phyloP scores from a whole-genome alignment of 2,113 vertebrate genomes.

The Campylorhamphus procurvoides region DNA sequence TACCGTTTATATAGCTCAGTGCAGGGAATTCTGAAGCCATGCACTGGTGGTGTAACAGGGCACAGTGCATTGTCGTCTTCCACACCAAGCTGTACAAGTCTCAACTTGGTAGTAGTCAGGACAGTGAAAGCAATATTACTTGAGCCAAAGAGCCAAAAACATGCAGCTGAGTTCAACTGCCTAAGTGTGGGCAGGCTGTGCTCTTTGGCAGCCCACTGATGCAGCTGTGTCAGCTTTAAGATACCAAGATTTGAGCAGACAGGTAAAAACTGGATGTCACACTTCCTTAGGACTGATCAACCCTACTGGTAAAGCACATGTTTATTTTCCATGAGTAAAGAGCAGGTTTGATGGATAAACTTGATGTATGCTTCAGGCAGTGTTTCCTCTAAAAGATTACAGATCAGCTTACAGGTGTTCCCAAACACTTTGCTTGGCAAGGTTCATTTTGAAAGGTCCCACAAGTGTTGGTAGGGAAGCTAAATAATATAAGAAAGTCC shows the following conservation, averaged over 20 bases:
- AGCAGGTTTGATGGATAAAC: not conserved
- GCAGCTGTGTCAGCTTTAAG: not conserved
- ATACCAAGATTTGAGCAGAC: not conserved
- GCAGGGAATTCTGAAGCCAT: not conserved
- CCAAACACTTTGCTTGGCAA: not conserved
- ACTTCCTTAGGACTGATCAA: not conserved
- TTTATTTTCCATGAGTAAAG: not conserved
- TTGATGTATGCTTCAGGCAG: not conserved
- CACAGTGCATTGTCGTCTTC: not conserved
- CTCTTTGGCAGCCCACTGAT: not conserved
- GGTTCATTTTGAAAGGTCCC: not conserved
- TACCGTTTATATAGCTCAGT: accelerated
- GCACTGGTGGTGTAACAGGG: not conserved
- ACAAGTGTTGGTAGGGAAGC: not conserved
- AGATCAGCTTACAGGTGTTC: not conserved
- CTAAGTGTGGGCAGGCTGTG: not conserved
- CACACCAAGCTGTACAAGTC: not conserved
- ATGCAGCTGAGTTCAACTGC: not conserved
- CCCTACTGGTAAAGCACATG: not conserved
- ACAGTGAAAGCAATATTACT: not conserved
- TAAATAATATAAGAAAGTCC: not conserved
- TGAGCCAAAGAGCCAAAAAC: not conserved
- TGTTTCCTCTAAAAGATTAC: not conserved
- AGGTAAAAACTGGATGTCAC: not conserved
- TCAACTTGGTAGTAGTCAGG: not conserved